Conservation (phyloP, 30 jellyfish, hydroid and myxozoan genomes). For the Chironex yamaguchii region DNA sequence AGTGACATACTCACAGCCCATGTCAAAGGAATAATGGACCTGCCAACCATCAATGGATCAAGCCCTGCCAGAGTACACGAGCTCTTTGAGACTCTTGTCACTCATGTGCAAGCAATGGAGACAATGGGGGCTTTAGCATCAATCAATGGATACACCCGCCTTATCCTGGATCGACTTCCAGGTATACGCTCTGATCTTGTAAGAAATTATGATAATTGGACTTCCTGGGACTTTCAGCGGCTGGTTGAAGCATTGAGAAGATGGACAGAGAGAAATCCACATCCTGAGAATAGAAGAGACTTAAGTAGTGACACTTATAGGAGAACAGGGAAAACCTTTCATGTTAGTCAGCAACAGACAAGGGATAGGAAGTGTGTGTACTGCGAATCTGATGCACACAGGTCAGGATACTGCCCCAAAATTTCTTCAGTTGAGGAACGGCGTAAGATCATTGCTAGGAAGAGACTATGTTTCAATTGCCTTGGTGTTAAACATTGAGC, state of each 20-base stretch:
- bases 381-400: constrained; percentile 52
- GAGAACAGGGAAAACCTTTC: no score
- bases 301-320: no score
- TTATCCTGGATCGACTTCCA: constrained; percentile 62
- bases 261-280: not conserved
- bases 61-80: constrained; percentile 20
- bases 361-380: constrained; percentile 31
- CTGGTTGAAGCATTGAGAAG: constrained; percentile 33
- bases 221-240: constrained; percentile 32
- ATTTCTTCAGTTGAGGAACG: constrained; percentile 40
- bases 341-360: no score
- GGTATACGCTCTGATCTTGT: constrained; percentile 31
- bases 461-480: constrained; percentile 11
- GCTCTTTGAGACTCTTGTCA: constrained; percentile 17
- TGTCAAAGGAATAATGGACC: constrained; percentile 54
- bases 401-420: constrained; percentile 24
- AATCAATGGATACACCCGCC: constrained; percentile 40
- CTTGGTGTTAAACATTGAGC: constrained; percentile 27
- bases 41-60: constrained; percentile 58
- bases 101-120: constrained; percentile 63
- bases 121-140: constrained; percentile 5
- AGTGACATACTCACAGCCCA: constrained; percentile 72
- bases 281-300: not conserved
- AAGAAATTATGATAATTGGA: not conserved
- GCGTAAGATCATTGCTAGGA: not conserved